These are phyloP conservation scores for Ceuthmochares aereus DNA, from an alignment of 2,113 vertebrate species.

Conservation along the genomic window DNA sequence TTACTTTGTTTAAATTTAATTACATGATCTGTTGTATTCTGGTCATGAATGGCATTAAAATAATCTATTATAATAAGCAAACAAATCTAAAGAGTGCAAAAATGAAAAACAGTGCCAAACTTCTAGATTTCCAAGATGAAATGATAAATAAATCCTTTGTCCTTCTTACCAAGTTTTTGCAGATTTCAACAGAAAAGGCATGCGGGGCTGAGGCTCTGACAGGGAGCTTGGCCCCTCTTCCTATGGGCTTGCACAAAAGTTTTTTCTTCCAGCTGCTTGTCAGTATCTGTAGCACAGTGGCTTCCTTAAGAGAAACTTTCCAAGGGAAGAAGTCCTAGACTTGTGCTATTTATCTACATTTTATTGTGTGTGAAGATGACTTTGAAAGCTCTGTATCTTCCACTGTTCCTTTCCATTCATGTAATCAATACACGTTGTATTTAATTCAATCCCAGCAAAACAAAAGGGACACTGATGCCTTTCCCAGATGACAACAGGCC, in stretches of 20 bases:
- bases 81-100: not conserved
- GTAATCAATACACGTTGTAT: not conserved
- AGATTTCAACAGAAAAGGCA: not conserved
- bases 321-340: not conserved
- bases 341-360: not conserved
- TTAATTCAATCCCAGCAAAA: not conserved
- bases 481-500: not conserved
- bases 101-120: not conserved
- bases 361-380: not conserved
- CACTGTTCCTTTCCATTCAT: not conserved
- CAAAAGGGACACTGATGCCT: not conserved
- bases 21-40: not conserved
- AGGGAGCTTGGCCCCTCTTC: constrained; percentile 11
- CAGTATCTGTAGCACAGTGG: constrained; percentile 29
- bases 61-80: not conserved
- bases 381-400: not conserved
- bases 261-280: constrained; percentile 35
- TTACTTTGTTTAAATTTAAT: constrained; percentile 9
- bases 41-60: constrained; percentile 11
- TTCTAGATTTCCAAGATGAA: not conserved
- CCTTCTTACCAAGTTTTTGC: not conserved
- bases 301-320: constrained; percentile 11
- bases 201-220: not conserved
- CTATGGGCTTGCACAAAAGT: not conserved
- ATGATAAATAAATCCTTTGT: not conserved